Conservation (phyloP, 1,140 invertebrate genomes). For the Heliconius melpomene region DNA sequence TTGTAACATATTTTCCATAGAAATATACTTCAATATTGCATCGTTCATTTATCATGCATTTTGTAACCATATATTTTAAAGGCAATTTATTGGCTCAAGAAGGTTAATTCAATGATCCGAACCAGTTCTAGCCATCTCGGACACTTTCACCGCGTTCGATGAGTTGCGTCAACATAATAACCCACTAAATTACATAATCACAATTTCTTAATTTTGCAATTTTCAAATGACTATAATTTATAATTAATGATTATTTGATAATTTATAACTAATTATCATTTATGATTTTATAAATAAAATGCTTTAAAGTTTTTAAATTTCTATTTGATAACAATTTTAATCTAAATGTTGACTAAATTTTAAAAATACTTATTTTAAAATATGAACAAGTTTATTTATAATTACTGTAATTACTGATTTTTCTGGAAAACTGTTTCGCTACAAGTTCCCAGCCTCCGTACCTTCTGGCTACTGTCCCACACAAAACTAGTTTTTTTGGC, state of each 20-base stretch:
- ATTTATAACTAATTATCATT: too few relatives aligned
- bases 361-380: not conserved
- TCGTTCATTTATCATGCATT: not conserved
- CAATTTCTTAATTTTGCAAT: constrained; percentile 21
- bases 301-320: too few relatives aligned
- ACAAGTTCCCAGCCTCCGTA: constrained; percentile 18
- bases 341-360: not conserved
- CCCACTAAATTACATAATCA: constrained; percentile 43
- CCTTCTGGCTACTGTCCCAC: constrained; percentile 47
- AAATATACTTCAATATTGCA: not conserved
- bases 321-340: not conserved
- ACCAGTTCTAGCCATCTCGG: constrained; percentile 50
- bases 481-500: constrained; percentile 77
- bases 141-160: constrained; percentile 58
- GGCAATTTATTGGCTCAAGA: not conserved
- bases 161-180: constrained; percentile 47
- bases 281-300: too few relatives aligned
- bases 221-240: constrained; percentile 1
- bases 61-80: not conserved
- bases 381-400: not conserved
- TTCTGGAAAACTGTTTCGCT: not conserved
- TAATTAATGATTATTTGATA: too few relatives aligned
- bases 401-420: not conserved
- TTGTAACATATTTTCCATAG: not conserved
- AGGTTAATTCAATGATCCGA: constrained; percentile 29